Conservation (phyloP, 2,797 vertebrate species). For the Lerista edwardsae region DNA sequence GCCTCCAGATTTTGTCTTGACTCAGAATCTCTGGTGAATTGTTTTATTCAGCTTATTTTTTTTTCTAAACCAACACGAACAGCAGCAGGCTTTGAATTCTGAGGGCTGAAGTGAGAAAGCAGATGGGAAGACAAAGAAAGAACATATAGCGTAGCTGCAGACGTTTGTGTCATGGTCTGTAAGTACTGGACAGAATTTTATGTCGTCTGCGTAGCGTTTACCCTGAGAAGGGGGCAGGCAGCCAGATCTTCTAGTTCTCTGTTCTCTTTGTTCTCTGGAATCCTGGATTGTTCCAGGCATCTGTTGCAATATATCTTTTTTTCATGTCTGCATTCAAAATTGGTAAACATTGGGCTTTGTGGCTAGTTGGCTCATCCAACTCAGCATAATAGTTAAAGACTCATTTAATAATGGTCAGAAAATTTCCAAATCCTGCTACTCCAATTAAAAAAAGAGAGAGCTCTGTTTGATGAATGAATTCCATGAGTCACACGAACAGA, state of each 20-base stretch:
- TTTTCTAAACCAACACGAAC: slow-evolving; percentile 8
- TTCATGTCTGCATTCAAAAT: slow-evolving; percentile 2
- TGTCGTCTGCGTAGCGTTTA: slow-evolving; percentile 40
- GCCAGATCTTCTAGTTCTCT: slow-evolving; percentile 40
- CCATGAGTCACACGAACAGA: no score
- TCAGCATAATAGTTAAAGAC: background rate
- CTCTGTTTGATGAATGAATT: background rate
- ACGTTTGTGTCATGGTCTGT: slow-evolving; percentile 41
- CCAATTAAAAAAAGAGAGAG: background rate
- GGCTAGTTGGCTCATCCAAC: background rate
- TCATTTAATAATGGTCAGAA: background rate
- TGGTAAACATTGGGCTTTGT: background rate
- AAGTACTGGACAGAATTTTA: slow-evolving; percentile 49
- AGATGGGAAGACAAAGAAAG: slow-evolving; percentile 46
- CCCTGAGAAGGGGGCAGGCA: slow-evolving; percentile 38
- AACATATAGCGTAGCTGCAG: slow-evolving; percentile 41
- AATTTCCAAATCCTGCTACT: fast-evolving
- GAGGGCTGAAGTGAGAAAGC: slow-evolving; percentile 58
- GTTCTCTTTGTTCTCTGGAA: slow-evolving; percentile 26
- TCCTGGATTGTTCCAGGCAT: background rate
- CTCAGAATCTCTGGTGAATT: background rate
- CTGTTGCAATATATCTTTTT: slow-evolving; percentile 4
- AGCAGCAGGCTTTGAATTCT: slow-evolving; percentile 33
- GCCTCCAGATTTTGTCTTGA: background rate
- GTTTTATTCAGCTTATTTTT: slow-evolving; percentile 37